phyloP scores from a whole-genome alignment of 1,140 invertebrate genomes.

The Tribolium castaneum region DNA sequence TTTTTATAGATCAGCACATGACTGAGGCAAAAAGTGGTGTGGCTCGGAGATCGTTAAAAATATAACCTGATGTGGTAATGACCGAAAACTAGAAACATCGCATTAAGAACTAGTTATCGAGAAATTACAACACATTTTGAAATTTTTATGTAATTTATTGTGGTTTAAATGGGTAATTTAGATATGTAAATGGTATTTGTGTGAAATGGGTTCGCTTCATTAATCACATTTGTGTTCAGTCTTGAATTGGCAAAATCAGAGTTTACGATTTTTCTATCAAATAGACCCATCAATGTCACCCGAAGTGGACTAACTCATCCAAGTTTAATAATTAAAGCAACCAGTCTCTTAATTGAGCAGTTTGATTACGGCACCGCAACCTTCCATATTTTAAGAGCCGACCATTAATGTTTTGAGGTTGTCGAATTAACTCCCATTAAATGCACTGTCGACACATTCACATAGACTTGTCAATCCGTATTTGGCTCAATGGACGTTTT shows the following conservation, averaged over 20 bases:
- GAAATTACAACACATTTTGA: conserved; percentile 20
- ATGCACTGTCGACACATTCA: conserved; percentile 16
- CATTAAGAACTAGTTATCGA: conserved; percentile 14
- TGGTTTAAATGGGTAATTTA: conserved; percentile 15
- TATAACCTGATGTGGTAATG: background rate
- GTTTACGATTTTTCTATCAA: background rate
- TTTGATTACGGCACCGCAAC: background rate
- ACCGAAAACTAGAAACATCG: conserved; percentile 19
- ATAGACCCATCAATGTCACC: no score
- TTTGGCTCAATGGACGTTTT: background rate
- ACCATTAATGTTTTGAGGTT: conserved; percentile 22
- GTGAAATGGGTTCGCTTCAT: background rate
- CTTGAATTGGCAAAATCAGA: background rate
- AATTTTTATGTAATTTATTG: conserved; percentile 26
- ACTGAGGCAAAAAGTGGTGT: background rate
- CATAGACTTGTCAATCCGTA: background rate
- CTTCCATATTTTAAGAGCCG: conserved; percentile 17
- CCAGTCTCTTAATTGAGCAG: conserved; percentile 29
- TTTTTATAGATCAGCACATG: no score
- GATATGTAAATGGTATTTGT: conserved; percentile 7
- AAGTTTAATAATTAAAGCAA: conserved; percentile 23
- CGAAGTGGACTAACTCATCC: background rate
- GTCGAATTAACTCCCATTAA: conserved; percentile 10
- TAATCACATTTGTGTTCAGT: conserved; percentile 1
- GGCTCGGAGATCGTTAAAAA: background rate